These are phyloP conservation scores for Caenorhabditis sp. DNA, from an alignment of 2,888 invertebrate genomes.

Conservation along the genomic window DNA sequence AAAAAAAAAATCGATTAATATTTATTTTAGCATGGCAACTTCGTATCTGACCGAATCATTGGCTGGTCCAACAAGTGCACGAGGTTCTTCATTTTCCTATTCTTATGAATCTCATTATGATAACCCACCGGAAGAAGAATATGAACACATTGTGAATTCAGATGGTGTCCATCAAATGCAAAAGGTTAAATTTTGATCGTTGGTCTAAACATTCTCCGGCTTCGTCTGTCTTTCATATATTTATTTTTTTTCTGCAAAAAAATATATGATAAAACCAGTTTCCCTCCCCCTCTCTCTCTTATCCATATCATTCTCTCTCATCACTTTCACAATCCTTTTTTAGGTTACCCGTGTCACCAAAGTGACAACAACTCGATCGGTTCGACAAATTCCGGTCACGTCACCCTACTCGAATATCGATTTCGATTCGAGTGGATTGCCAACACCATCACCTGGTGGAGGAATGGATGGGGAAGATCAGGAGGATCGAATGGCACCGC, in stretches of 20 bases:
- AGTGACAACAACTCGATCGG: slow-evolving; percentile 70
- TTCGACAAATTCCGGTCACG: slow-evolving; percentile 67
- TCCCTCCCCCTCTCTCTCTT: background rate
- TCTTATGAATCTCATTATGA: slow-evolving; percentile 66
- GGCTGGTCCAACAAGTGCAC: slow-evolving; percentile 61
- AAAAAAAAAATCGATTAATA: no score
- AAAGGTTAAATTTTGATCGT: slow-evolving; percentile 20
- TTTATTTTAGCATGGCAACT: slow-evolving; percentile 66
- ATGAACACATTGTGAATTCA: slow-evolving; percentile 36
- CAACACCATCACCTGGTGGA: slow-evolving; percentile 47
- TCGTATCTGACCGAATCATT: slow-evolving; percentile 67
- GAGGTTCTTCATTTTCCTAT: slow-evolving; percentile 66
- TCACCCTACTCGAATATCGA: slow-evolving; percentile 65
- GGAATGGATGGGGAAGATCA: slow-evolving; percentile 25
- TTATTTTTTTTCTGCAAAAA: slow-evolving; percentile 7
- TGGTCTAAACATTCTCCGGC: background rate
- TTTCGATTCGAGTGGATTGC: slow-evolving; percentile 65
- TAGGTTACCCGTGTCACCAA: slow-evolving; percentile 71
- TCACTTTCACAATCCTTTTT: slow-evolving; percentile 2
- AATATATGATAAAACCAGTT: slow-evolving; percentile 1
- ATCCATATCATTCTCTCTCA: background rate
- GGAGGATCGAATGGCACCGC: slow-evolving; percentile 46
- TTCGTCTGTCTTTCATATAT: background rate
- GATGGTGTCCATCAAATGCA: slow-evolving; percentile 50
- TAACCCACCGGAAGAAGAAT: slow-evolving; percentile 58